A percentile compares a stretch with the other conserved stretches of the same genome.
Conservation (phyloP, 37 sponge, comb jelly and placozoan genomes). For the Dysidea cf. avara region DNA sequence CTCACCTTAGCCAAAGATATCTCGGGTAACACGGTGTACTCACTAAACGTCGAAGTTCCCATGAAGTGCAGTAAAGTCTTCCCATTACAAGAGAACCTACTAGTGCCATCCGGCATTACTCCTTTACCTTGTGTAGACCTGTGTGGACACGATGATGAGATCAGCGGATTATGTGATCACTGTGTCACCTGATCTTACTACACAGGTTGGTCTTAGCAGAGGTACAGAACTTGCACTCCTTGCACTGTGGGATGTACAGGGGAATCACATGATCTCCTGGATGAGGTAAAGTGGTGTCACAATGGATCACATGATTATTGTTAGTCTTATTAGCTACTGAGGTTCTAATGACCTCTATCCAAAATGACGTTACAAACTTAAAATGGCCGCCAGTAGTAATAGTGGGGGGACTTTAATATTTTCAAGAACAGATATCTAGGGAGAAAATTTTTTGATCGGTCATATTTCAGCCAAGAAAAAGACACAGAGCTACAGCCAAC, state of each 20-base stretch:
- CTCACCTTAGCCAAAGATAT: constrained; percentile 82
- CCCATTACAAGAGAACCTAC: constrained; percentile 81
- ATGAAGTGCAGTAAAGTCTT: constrained; percentile 85
- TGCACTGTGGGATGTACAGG: constrained; percentile 95
- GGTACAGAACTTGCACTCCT: constrained; percentile 89
- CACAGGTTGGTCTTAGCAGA: constrained; percentile 92
- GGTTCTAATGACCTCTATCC: too few relatives aligned
- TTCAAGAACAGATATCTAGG: too few relatives aligned
- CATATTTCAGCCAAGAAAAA: too few relatives aligned
- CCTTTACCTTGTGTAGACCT: constrained; percentile 84
- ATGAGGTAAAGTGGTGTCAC: not conserved
- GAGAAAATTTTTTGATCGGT: too few relatives aligned
- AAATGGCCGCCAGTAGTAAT: too few relatives aligned
- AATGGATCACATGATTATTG: not conserved
- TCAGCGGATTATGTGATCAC: not conserved
- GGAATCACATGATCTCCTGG: constrained; percentile 95
- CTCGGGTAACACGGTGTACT: constrained; percentile 96
- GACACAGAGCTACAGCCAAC: too few relatives aligned
- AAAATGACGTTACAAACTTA: too few relatives aligned
- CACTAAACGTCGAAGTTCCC: constrained; percentile 94
- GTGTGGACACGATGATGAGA: not conserved
- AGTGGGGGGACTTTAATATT: too few relatives aligned
- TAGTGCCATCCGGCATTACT: constrained; percentile 93
- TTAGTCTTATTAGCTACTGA: too few relatives aligned
- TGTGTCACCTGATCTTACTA: constrained; percentile 68